A percentile compares a stretch with the other conserved stretches of the same genome.
Evolutionary conservation across 2,797 vertebrate genomes (phyloP).

Genomic region (Hippoglossus hippoglossus): DNA sequence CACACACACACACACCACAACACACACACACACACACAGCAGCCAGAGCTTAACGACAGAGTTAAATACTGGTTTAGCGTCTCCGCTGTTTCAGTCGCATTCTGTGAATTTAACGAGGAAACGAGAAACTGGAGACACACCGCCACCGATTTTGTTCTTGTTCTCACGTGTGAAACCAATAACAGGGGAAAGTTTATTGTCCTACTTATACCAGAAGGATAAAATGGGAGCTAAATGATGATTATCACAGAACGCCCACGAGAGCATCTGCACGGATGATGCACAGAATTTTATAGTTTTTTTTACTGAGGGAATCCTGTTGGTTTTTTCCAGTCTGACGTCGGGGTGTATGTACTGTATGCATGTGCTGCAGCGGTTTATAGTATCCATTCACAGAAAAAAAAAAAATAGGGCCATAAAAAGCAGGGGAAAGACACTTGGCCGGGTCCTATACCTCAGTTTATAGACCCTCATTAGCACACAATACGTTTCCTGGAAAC

Average conservation of each 20-base stretch:
- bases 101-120: not conserved
- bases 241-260: not conserved
- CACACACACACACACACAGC: slow-evolving; percentile 83
- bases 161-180: not conserved
- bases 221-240: not conserved
- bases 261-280: slow-evolving; percentile 28
- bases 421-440: slow-evolving; percentile 55
- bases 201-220: not conserved
- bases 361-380: slow-evolving; percentile 52
- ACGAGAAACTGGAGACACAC: not conserved
- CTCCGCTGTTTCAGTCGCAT: not conserved
- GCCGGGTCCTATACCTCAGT: slow-evolving; percentile 48
- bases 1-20: slow-evolving; percentile 83
- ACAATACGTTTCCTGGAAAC: slow-evolving; percentile 71
- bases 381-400: slow-evolving; percentile 53
- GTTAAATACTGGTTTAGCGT: not conserved
- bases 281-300: slow-evolving; percentile 15
- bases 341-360: slow-evolving; percentile 11
- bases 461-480: slow-evolving; percentile 75
- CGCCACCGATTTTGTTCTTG: not conserved
- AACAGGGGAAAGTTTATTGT: slow-evolving; percentile 29
- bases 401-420: slow-evolving; percentile 62
- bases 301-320: slow-evolving; percentile 53
- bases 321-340: slow-evolving; percentile 35
- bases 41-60: not conserved